Conservation (phyloP, 2,113 vertebrate genomes). For the Takifugu flavidus region DNA sequence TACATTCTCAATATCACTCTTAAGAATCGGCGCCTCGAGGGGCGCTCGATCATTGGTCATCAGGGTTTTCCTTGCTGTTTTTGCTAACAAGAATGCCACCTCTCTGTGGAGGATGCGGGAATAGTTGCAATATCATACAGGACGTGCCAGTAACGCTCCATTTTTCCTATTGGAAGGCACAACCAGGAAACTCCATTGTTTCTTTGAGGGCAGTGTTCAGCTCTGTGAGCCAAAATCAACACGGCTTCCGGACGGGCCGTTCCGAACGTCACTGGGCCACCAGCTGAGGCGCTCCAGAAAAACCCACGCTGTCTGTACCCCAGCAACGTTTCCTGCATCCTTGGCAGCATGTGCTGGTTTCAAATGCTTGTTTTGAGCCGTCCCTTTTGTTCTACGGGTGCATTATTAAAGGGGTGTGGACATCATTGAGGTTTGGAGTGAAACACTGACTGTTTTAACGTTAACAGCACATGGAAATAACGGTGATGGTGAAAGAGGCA, state of each 20-base stretch:
- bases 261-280: conserved; percentile 26
- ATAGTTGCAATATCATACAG: conserved; percentile 44
- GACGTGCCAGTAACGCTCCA: conserved; percentile 48
- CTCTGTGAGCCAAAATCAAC: conserved; percentile 66
- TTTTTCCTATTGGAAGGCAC: conserved; percentile 61
- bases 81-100: conserved; percentile 8
- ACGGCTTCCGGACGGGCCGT: conserved; percentile 55
- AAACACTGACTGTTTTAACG: conserved; percentile 25
- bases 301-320: conserved; percentile 24
- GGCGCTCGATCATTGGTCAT: background rate
- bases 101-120: conserved; percentile 17
- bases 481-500: conserved; percentile 46
- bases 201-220: conserved; percentile 69
- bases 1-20: conserved; percentile 65
- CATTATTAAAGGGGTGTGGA: conserved; percentile 28
- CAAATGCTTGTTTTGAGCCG: conserved; percentile 27
- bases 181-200: conserved; percentile 63
- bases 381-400: conserved; percentile 29
- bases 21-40: conserved; percentile 57
- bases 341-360: conserved; percentile 24
- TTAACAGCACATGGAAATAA: conserved; percentile 31
- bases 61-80: conserved; percentile 21
- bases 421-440: conserved; percentile 25
- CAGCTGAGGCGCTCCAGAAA: conserved; percentile 44
- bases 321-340: conserved; percentile 11